phyloP scores from a whole-genome alignment of 2,113 vertebrate genomes.

The Ibidorhyncha struthersii region DNA sequence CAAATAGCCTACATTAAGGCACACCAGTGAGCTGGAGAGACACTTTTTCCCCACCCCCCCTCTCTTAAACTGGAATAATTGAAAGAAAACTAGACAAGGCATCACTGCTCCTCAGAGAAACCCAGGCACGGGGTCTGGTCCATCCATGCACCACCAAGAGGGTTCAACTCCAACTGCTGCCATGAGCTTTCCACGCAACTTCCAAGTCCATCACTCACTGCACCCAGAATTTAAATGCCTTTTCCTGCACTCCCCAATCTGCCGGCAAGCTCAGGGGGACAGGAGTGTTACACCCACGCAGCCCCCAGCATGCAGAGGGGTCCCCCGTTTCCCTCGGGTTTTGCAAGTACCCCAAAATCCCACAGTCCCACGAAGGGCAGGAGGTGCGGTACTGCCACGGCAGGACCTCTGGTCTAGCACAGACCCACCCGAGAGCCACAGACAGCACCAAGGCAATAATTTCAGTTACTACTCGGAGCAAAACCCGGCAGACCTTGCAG shows the following conservation, averaged over 20 bases:
- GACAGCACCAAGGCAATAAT: background rate
- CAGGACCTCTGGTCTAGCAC: background rate
- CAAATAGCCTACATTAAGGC: constrained; percentile 40
- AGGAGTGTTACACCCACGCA: accelerated
- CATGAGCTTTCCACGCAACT: background rate
- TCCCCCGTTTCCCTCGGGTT: background rate
- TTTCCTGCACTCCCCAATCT: background rate
- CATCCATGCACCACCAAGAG: background rate
- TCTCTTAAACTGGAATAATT: background rate
- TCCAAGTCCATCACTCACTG: background rate
- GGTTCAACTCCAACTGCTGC: background rate
- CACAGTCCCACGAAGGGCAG: accelerated
- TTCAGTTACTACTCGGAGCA: background rate
- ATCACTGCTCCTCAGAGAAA: background rate
- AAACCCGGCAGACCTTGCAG: background rate
- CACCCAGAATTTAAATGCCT: background rate
- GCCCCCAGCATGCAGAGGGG: accelerated
- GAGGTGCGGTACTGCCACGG: accelerated
- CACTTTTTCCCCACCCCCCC: background rate
- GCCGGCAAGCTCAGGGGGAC: background rate
- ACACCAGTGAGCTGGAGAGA: background rate
- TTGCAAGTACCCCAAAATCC: background rate
- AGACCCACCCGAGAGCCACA: background rate
- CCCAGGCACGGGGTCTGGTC: background rate
- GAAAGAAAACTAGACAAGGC: constrained; percentile 21